A percentile compares a stretch with the other conserved stretches of the same genome.
These are phyloP conservation scores for Corythornis madagascariensis DNA, from an alignment of 2,113 vertebrate species.

Conservation along the genomic window DNA sequence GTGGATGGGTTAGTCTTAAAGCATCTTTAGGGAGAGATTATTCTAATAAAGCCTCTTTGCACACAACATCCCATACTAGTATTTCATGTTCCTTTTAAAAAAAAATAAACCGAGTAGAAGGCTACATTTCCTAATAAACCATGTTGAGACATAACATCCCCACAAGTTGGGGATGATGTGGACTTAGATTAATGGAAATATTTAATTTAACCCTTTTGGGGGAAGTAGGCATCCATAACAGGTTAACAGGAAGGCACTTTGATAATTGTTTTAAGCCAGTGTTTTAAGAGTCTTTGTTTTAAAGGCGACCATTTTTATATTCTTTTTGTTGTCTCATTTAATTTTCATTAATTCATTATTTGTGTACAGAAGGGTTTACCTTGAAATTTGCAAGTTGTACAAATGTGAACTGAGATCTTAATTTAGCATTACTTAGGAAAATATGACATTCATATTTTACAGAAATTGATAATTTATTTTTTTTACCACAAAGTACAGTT, in stretches of 20 bases:
- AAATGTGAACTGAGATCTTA: not conserved
- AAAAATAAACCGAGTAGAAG: slow-evolving; percentile 32
- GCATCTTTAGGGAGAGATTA: slow-evolving; percentile 76
- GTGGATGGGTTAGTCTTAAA: slow-evolving; percentile 73
- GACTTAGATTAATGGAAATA: not conserved
- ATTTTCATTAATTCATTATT: not conserved
- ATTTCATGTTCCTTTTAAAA: slow-evolving; percentile 47
- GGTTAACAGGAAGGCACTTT: not conserved
- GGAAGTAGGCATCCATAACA: not conserved
- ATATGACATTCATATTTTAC: not conserved
- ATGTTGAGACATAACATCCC: slow-evolving; percentile 33
- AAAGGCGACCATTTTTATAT: not conserved
- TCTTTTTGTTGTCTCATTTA: not conserved
- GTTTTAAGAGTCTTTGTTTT: not conserved
- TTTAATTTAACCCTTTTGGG: slow-evolving; percentile 5
- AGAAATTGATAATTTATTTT: not conserved
- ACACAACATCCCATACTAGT: slow-evolving; percentile 36
- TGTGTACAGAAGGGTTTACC: not conserved
- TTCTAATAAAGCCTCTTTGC: slow-evolving; percentile 73
- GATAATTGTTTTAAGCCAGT: not conserved
- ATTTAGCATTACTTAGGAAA: not conserved
- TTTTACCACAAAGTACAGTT: not conserved
- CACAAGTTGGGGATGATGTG: not conserved
- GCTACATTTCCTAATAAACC: slow-evolving; percentile 36
- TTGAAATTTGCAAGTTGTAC: not conserved